Evolutionary conservation across 2,888 invertebrate species (phyloP).

Genomic region (Electrophaes corylata): DNA sequence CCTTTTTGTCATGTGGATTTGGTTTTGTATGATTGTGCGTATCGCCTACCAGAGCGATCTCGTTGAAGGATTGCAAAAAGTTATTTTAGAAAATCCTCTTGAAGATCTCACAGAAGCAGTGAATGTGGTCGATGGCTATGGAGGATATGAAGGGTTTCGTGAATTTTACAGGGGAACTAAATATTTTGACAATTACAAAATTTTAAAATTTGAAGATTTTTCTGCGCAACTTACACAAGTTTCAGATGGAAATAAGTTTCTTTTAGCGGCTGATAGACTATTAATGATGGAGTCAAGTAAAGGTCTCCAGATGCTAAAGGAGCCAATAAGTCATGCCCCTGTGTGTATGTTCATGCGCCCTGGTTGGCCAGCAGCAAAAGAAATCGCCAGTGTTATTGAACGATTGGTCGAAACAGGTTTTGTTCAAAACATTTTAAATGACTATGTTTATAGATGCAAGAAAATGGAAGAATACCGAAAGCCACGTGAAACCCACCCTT

Average conservation of each 20-base stretch:
- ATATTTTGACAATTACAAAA: slow-evolving; percentile 42
- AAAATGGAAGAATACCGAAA: slow-evolving; percentile 17
- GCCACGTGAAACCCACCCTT: slow-evolving; percentile 29
- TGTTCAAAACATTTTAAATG: slow-evolving; percentile 38
- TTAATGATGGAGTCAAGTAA: slow-evolving; percentile 36
- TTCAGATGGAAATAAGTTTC: slow-evolving; percentile 52
- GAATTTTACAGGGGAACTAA: slow-evolving; percentile 49
- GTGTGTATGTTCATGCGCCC: slow-evolving; percentile 56
- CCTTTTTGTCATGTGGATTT: slow-evolving; percentile 61
- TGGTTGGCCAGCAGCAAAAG: slow-evolving; percentile 57
- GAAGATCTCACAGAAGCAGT: slow-evolving; percentile 51
- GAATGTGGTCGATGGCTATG: slow-evolving; percentile 48
- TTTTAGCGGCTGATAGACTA: slow-evolving; percentile 47
- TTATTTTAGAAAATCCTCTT: slow-evolving; percentile 53
- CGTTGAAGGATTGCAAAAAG: slow-evolving; percentile 52
- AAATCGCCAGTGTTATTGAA: slow-evolving; percentile 43
- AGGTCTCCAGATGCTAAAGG: slow-evolving; percentile 51
- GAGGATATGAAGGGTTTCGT: slow-evolving; percentile 47
- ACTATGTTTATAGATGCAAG: slow-evolving; percentile 27
- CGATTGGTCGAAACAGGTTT: slow-evolving; percentile 53
- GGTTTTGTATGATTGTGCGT: slow-evolving; percentile 63
- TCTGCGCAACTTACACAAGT: slow-evolving; percentile 43
- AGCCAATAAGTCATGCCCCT: slow-evolving; percentile 44
- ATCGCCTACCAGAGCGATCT: slow-evolving; percentile 63
- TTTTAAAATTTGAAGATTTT: slow-evolving; percentile 40